phyloP scores from a whole-genome alignment of 2,113 vertebrate species.

The Erinaceus europaeus region DNA sequence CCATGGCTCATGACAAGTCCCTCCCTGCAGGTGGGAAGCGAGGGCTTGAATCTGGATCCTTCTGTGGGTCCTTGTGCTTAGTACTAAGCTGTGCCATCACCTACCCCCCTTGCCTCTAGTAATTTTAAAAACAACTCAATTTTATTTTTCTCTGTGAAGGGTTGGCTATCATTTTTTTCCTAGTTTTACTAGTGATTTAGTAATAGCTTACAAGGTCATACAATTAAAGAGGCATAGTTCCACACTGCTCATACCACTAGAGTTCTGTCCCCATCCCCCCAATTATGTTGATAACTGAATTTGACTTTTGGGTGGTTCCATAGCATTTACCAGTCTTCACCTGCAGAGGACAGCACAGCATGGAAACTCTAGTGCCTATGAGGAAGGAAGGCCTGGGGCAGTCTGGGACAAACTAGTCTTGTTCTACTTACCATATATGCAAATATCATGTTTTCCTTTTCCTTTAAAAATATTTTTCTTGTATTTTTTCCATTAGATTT shows the following conservation, averaged over 20 bases:
- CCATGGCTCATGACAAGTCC: too few species aligned
- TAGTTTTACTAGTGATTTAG: too few species aligned
- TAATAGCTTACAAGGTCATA: too few species aligned
- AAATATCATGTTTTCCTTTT: neutral
- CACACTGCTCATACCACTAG: too few species aligned
- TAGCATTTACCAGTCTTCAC: too few species aligned
- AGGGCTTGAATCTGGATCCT: too few species aligned
- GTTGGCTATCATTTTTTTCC: neutral
- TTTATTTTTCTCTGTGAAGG: conserved; percentile 5
- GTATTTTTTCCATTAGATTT: neutral
- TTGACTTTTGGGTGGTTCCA: neutral
- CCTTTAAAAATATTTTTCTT: neutral
- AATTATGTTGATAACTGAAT: neutral
- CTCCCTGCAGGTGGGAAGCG: too few species aligned
- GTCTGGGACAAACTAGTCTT: neutral
- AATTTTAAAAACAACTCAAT: neutral
- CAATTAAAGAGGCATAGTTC: too few species aligned
- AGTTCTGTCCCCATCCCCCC: too few species aligned
- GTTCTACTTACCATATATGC: neutral
- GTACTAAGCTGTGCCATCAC: too few species aligned
- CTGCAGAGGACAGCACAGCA: neutral
- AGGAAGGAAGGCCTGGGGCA: fast-evolving
- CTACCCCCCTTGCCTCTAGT: neutral
- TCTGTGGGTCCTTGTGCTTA: too few species aligned
- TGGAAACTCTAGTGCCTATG: neutral